phyloP scores from a whole-genome alignment of 2,797 vertebrate species.

The Caiman crocodilus region DNA sequence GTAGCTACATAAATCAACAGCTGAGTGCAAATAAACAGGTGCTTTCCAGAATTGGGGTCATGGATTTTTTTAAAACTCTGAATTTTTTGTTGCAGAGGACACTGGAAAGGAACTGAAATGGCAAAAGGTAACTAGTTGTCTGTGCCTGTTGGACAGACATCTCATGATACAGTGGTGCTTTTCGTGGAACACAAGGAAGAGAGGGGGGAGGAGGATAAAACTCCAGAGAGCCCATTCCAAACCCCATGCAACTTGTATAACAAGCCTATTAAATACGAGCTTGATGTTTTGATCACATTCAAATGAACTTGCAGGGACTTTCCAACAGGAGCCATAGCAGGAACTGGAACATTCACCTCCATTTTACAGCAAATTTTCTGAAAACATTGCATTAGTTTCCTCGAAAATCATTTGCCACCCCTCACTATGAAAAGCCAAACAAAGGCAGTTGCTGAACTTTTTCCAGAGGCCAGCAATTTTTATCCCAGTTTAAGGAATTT shows the following conservation, averaged over 20 bases:
- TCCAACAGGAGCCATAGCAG: constrained; percentile 48
- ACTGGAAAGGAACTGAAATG: neutral
- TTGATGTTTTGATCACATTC: constrained; percentile 42
- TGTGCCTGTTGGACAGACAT: neutral
- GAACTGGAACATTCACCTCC: constrained; percentile 46
- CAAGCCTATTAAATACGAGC: neutral
- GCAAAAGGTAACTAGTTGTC: neutral
- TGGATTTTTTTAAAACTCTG: neutral
- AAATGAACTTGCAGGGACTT: constrained; percentile 53
- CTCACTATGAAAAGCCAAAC: neutral
- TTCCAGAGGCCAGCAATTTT: neutral
- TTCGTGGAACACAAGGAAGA: neutral
- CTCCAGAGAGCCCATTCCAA: neutral
- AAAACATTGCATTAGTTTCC: neutral
- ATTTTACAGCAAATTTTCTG: constrained; percentile 31
- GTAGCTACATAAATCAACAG: neutral
- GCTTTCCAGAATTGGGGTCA: neutral
- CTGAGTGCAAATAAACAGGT: neutral
- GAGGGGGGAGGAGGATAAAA: neutral
- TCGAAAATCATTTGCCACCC: constrained; percentile 30
- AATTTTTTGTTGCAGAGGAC: neutral
- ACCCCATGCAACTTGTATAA: neutral
- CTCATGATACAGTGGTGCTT: neutral
- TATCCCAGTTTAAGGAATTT: neutral
- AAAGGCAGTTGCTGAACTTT: neutral